Evolutionary conservation across 2,888 invertebrate genomes (phyloP).

Genomic region (Acrobasis consociella): DNA sequence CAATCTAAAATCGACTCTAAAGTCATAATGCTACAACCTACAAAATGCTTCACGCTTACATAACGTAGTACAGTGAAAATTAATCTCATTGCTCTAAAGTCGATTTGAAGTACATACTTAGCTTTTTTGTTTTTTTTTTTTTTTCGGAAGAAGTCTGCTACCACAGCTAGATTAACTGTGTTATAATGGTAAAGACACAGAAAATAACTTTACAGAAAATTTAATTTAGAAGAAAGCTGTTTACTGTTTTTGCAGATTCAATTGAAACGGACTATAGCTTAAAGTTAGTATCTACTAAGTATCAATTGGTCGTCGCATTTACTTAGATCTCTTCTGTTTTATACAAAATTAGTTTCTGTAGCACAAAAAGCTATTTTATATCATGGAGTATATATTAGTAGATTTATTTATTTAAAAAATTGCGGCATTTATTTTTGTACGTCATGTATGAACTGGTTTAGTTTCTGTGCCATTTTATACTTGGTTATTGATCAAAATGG

Average conservation of each 20-base stretch:
- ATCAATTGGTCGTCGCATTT: slow-evolving; percentile 29
- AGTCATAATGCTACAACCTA: too few species aligned
- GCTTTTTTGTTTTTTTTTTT: too few species aligned
- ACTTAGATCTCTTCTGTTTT: slow-evolving; percentile 29
- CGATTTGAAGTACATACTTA: too few species aligned
- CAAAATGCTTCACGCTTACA: too few species aligned
- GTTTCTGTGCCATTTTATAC: slow-evolving; percentile 26
- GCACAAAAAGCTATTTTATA: slow-evolving; percentile 26
- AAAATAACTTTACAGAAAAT: background rate
- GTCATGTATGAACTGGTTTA: slow-evolving; percentile 23
- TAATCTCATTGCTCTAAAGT: too few species aligned
- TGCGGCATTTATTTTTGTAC: slow-evolving; percentile 31
- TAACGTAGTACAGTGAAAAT: too few species aligned
- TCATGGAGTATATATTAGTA: slow-evolving; percentile 26
- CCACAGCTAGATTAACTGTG: too few species aligned
- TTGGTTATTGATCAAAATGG: slow-evolving; percentile 15
- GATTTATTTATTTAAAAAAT: slow-evolving; percentile 24
- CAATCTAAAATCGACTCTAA: too few species aligned
- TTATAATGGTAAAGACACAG: background rate
- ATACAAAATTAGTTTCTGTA: slow-evolving; percentile 19
- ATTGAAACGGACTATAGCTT: background rate
- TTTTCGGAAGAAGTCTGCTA: too few species aligned
- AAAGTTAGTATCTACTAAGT: slow-evolving; percentile 18
- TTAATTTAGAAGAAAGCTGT: background rate
- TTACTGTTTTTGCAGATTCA: slow-evolving; percentile 11